phyloP scores from a whole-genome alignment of 2,113 vertebrate species.

The Toxotes jaculatrix region DNA sequence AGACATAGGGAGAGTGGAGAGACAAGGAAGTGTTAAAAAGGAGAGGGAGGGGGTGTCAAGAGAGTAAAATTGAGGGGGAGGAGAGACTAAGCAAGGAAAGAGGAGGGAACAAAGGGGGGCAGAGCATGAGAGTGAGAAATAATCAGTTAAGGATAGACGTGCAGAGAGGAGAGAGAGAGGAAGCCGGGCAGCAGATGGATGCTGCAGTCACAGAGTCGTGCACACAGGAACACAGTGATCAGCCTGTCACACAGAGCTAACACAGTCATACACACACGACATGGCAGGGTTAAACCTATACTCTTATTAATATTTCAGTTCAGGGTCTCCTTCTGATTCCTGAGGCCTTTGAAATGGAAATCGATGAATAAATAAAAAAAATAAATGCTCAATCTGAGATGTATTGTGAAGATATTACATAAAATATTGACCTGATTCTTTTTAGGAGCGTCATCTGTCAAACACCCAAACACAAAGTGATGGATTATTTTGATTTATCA shows the following conservation, averaged over 20 bases:
- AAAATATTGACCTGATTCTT: conserved; percentile 17
- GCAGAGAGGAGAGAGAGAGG: neutral
- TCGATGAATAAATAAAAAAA: neutral
- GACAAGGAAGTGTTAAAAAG: neutral
- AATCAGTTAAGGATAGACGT: conserved; percentile 24
- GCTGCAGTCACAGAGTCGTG: conserved; percentile 22
- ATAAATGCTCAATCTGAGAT: neutral
- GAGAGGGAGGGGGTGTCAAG: neutral
- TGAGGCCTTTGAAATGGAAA: conserved; percentile 4
- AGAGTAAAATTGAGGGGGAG: conserved; percentile 1
- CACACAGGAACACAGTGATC: neutral
- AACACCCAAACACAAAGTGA: neutral
- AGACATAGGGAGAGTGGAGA: neutral
- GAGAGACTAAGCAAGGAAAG: conserved; percentile 9
- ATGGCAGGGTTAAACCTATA: neutral
- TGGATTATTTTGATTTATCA: neutral
- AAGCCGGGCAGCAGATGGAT: conserved; percentile 39
- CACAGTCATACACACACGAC: neutral
- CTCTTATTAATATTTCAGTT: neutral
- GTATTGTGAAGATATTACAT: neutral
- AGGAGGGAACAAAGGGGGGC: neutral
- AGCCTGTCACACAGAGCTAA: conserved; percentile 7
- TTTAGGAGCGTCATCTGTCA: neutral
- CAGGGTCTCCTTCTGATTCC: neutral
- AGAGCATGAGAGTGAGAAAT: conserved; percentile 16